Conservation (phyloP, 1,140 invertebrate species). For the Aleiodes sp. region DNA sequence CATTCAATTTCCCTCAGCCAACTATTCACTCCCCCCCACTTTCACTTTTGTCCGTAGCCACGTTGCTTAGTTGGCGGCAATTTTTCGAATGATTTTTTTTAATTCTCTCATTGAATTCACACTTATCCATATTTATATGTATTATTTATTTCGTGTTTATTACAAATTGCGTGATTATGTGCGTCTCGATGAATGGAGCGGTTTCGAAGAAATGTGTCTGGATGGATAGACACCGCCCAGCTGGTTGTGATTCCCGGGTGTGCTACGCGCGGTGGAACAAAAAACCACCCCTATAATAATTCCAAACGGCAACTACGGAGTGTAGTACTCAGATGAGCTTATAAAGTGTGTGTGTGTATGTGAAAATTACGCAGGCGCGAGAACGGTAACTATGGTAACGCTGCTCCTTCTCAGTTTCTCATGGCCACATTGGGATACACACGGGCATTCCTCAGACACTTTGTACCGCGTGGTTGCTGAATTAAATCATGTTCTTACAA, state of each 20-base stretch:
- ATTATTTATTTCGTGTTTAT: too few relatives aligned
- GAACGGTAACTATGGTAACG: conserved; percentile 9
- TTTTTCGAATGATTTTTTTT: too few relatives aligned
- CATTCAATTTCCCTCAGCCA: too few relatives aligned
- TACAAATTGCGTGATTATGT: conserved; percentile 46
- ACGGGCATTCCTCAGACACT: background rate
- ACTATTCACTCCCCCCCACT: too few relatives aligned
- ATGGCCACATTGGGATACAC: background rate
- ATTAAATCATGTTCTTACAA: background rate
- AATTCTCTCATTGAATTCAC: too few relatives aligned
- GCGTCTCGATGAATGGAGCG: too few relatives aligned
- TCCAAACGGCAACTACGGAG: conserved; percentile 31
- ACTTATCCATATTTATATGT: too few relatives aligned
- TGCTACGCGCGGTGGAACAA: conserved; percentile 46
- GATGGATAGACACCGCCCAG: conserved; percentile 60
- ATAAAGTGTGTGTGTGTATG: too few relatives aligned
- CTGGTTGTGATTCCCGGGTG: conserved; percentile 55
- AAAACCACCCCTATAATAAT: conserved; percentile 51
- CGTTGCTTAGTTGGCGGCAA: too few relatives aligned
- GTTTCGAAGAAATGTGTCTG: background rate
- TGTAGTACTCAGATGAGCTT: background rate
- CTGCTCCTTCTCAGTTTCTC: conserved; percentile 3
- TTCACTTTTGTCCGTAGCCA: too few relatives aligned
- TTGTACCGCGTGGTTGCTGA: background rate
- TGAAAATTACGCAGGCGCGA: conserved; percentile 45